Base-by-base conservation (phyloP, 2,888 invertebrate species). In the Venusia cambrica region DNA sequence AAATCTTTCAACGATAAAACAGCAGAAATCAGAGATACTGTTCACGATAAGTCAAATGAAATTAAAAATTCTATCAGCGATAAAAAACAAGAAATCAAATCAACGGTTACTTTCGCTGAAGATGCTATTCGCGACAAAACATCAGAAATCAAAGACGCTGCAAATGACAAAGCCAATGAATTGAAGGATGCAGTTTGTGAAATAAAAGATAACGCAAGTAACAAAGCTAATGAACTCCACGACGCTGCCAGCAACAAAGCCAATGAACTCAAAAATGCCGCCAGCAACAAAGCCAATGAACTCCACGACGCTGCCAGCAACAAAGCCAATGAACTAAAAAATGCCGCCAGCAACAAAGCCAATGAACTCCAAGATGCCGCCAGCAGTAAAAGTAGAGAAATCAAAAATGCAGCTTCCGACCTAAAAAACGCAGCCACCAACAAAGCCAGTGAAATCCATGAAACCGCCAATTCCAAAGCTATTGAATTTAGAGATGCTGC, bases 1-100 rank as follows among this genome's bases (percentile, higher is more conserved):
- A 55, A 59, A 1, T 52, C 69, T 2, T 56, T 67, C 5, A 51
- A 62, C 21, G 66, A 63, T 2, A 64, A 54, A 46, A 43, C 57
- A 24, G 57, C 55, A 31, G 62, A 75, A 38, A 41, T 70, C 1
- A 62, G 70, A 41, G 57, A 57, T 14, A 32, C 57, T 5, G 41
- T 52, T 14, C 17, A 40, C 2, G 49, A 51, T 9, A 59, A 52
- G 38, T 41, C 45, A 1, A 41, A 46, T 18, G 48, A 53, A 34
- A 27, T 52, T 1, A 37, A 47, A 31, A 29, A 48, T 5, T 30
- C 45, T 4, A 27, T 58, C 4, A 33, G 54, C 2, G 51, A 57
- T 3, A 58, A 57, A 3, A 49, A 58, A 14, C 47, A 47, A 8
- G 48, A 50, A 17, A 32, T 48, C 5, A 51, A 48, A 39, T 26